phyloP scores from a whole-genome alignment of 2,113 vertebrate genomes.

The Anarrhichthys ocellatus region DNA sequence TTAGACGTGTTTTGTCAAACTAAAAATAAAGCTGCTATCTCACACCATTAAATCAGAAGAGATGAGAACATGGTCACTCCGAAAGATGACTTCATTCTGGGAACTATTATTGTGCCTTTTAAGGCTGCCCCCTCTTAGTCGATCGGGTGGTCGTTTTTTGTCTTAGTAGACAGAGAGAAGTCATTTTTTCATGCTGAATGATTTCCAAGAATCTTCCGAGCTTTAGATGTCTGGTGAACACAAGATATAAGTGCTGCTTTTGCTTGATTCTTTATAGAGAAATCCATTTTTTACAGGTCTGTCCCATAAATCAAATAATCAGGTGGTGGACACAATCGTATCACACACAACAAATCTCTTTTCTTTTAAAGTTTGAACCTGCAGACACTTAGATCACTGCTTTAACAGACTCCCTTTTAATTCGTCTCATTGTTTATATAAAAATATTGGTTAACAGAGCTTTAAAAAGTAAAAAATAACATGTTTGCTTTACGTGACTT shows the following conservation, averaged over 20 bases:
- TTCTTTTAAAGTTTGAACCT: not conserved
- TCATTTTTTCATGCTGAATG: not conserved
- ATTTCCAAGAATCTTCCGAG: not conserved
- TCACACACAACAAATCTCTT: not conserved
- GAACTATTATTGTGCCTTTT: not conserved
- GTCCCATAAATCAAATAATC: not conserved
- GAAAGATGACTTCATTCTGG: not conserved
- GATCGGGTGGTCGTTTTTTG: not conserved
- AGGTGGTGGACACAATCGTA: too few relatives aligned
- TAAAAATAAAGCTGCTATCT: slow-evolving; percentile 30
- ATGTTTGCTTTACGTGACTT: not conserved
- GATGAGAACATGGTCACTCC: not conserved
- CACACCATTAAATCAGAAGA: not conserved
- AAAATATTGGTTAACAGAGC: not conserved
- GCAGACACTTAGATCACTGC: not conserved
- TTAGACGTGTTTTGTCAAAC: slow-evolving; percentile 9
- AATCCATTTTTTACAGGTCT: not conserved
- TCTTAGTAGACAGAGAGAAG: too few relatives aligned
- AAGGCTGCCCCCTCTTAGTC: not conserved
- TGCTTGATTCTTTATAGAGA: not conserved
- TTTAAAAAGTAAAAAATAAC: not conserved
- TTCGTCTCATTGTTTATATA: not conserved
- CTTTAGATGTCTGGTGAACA: too few relatives aligned
- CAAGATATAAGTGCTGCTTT: not conserved
- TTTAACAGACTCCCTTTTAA: not conserved